Evolutionary conservation across 2,113 vertebrate genomes (phyloP).

Genomic region (Ovibos moschatus): DNA sequence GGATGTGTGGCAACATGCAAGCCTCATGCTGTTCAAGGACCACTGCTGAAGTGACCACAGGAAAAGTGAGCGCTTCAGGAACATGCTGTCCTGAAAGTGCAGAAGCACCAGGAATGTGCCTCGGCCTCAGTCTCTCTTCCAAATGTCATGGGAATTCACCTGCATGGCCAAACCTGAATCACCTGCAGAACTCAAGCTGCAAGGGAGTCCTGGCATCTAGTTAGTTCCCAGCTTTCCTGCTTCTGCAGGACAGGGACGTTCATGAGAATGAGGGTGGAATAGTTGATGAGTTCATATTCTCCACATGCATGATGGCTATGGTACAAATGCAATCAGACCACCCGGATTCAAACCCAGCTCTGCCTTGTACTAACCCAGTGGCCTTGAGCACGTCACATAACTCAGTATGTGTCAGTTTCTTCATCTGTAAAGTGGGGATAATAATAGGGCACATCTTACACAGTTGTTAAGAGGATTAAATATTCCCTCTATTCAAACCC

Average conservation of each 20-base stretch:
- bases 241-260: neutral
- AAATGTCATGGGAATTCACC: neutral
- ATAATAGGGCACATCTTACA: neutral
- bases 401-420: neutral
- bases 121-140: neutral
- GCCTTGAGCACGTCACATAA: accelerated
- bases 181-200: neutral
- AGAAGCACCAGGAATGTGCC: neutral
- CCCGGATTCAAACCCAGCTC: neutral
- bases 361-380: neutral
- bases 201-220: neutral
- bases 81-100: neutral
- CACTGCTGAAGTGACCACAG: neutral
- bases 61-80: neutral
- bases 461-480: neutral
- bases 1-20: neutral
- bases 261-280: neutral
- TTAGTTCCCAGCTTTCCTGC: neutral
- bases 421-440: neutral
- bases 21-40: too few relatives aligned
- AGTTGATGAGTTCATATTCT: neutral
- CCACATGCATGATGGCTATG: neutral
- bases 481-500: neutral
- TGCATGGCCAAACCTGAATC: neutral
- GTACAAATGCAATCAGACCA: neutral